Conservation (phyloP, 1,140 invertebrate genomes). For the Panagrolaimus sp. region DNA sequence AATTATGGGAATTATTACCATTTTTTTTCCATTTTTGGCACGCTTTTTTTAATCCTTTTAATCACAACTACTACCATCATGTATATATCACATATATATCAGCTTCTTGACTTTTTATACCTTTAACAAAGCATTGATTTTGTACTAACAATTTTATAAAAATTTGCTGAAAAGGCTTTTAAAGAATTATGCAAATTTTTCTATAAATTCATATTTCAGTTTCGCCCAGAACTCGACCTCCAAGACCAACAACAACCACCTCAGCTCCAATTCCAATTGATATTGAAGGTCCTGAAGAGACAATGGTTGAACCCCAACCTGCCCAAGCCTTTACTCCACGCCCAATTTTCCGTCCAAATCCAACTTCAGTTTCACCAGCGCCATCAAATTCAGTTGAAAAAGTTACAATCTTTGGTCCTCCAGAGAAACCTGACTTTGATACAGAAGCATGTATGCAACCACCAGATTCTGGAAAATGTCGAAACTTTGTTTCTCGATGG, state of each 20-base stretch:
- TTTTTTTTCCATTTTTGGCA: neutral
- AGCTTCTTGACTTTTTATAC: no score
- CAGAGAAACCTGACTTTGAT: constrained; percentile 13
- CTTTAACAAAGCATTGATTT: no score
- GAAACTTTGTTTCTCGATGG: constrained; percentile 73
- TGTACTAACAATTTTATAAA: no score
- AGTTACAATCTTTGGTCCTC: neutral
- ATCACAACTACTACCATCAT: no score
- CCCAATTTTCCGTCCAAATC: neutral
- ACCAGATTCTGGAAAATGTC: constrained; percentile 72
- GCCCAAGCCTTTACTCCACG: neutral
- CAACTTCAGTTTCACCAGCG: neutral
- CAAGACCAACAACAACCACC: no score
- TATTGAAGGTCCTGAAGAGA: neutral
- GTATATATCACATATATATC: no score
- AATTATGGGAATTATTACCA: neutral
- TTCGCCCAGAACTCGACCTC: neutral
- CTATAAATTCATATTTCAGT: neutral
- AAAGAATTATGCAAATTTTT: no score
- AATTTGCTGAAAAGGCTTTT: no score
- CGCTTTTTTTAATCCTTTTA: no score
- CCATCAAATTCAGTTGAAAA: neutral
- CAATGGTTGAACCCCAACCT: neutral
- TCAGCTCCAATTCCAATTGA: no score
- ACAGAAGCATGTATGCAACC: constrained; percentile 70